Conservation (phyloP, 2,888 invertebrate species). For the Sphinx pinastri region DNA sequence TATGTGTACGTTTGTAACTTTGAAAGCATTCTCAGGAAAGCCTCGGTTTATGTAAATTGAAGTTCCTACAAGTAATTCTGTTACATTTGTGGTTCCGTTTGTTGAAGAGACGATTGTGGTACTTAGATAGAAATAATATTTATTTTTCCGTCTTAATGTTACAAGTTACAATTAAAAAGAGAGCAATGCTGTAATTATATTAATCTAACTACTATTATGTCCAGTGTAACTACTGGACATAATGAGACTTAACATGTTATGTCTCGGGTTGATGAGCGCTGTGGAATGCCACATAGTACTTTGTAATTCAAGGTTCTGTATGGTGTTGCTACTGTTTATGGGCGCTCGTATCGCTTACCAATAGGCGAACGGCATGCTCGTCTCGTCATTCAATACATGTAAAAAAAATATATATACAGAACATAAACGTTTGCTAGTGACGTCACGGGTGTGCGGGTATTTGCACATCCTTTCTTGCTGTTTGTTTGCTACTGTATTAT, state of each 20-base stretch:
- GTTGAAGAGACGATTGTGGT: neutral
- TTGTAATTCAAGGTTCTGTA: no score
- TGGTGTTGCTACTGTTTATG: no score
- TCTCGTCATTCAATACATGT: no score
- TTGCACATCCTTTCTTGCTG: constrained; percentile 12
- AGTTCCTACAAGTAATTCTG: constrained; percentile 3
- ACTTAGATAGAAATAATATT: neutral
- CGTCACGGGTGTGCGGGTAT: neutral
- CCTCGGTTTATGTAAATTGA: constrained; percentile 1
- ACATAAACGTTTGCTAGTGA: neutral
- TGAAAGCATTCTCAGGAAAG: neutral
- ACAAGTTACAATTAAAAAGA: neutral
- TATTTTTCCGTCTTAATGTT: neutral
- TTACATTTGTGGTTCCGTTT: constrained; percentile 4
- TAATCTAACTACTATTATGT: no score
- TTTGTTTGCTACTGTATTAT: constrained; percentile 15
- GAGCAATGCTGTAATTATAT: no score
- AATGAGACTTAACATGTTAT: no score
- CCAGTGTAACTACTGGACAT: no score
- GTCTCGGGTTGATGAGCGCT: no score
- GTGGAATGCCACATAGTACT: no score
- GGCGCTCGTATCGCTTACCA: no score
- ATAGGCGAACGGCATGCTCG: no score
- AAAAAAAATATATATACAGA: no score
- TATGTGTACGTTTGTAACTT: neutral